Evolutionary conservation across 2,113 vertebrate genomes (phyloP).

Genomic region (Perccottus glenii): DNA sequence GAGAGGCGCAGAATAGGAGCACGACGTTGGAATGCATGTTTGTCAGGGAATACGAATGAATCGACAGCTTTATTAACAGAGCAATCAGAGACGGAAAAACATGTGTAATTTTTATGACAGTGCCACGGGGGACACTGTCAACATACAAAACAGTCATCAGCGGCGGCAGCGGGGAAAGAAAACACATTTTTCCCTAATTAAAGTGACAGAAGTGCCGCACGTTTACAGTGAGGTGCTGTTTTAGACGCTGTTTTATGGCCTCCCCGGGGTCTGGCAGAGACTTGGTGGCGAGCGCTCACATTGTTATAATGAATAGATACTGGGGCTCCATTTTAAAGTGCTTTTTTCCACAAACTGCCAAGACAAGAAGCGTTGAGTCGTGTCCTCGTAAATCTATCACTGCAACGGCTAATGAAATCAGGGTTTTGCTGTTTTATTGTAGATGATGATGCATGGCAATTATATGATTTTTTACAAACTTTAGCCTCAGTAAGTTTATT

Average conservation of each 20-base stretch:
- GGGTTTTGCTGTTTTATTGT: slow-evolving; percentile 34
- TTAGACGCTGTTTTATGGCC: slow-evolving; percentile 58
- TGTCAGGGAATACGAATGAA: slow-evolving; percentile 60
- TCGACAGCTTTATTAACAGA: slow-evolving; percentile 49
- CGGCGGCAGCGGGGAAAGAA: slow-evolving; percentile 24
- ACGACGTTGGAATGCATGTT: slow-evolving; percentile 9
- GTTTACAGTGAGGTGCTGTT: slow-evolving; percentile 60
- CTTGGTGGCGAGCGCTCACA: slow-evolving; percentile 31
- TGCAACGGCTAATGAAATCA: slow-evolving; percentile 40
- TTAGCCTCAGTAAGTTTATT: slow-evolving; percentile 48
- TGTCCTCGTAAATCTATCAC: slow-evolving; percentile 63
- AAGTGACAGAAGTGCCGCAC: slow-evolving; percentile 64
- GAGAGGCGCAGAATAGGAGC: slow-evolving; percentile 1
- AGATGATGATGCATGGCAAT: slow-evolving; percentile 21
- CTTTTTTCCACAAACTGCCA: slow-evolving; percentile 17
- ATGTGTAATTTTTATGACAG: slow-evolving; percentile 63
- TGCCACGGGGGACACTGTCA: slow-evolving; percentile 38
- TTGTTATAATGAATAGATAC: slow-evolving; percentile 58
- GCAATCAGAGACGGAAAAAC: slow-evolving; percentile 46
- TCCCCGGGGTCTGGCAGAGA: slow-evolving; percentile 51
- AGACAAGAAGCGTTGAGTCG: slow-evolving; percentile 50
- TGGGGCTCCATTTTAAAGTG: slow-evolving; percentile 25
- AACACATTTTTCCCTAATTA: slow-evolving; percentile 59
- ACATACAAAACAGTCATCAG: slow-evolving; percentile 60
- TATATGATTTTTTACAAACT: slow-evolving; percentile 52